These are phyloP conservation scores for Physeter macrocephalus DNA, from an alignment of 2,113 vertebrate genomes.

Conservation along the genomic window DNA sequence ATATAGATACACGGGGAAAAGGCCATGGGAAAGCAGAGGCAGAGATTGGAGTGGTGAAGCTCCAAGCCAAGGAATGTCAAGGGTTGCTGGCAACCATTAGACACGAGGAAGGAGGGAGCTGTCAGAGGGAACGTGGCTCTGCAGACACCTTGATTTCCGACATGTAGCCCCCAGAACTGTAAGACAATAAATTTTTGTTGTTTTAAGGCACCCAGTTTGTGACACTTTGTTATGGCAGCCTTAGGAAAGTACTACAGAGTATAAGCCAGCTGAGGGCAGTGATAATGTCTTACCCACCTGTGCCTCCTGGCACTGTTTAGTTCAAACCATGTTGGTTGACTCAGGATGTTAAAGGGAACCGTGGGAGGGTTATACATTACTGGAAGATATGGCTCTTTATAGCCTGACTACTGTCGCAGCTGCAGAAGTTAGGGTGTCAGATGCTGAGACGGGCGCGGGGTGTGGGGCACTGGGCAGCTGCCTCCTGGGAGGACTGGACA, in stretches of 20 bases:
- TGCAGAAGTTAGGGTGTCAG: not conserved
- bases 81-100: not conserved
- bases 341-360: not conserved
- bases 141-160: not conserved
- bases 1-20: not conserved
- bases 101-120: not conserved
- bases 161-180: not conserved
- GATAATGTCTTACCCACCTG: not conserved
- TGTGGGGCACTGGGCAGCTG: not conserved
- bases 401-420: not conserved
- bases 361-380: not conserved
- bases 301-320: not conserved
- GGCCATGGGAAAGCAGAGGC: not conserved
- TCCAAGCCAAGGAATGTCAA: not conserved
- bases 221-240: not conserved
- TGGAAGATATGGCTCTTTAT: not conserved
- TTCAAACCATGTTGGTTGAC: not conserved
- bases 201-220: not conserved
- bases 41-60: not conserved
- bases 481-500: not conserved
- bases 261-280: not conserved
- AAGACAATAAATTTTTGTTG: not conserved
- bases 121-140: not conserved
- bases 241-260: not conserved
- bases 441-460: not conserved